Evolutionary conservation across 2,888 invertebrate species (phyloP), one percentile per base, ranked within the genome.

Genomic region (Vanessa cardui): DNA sequence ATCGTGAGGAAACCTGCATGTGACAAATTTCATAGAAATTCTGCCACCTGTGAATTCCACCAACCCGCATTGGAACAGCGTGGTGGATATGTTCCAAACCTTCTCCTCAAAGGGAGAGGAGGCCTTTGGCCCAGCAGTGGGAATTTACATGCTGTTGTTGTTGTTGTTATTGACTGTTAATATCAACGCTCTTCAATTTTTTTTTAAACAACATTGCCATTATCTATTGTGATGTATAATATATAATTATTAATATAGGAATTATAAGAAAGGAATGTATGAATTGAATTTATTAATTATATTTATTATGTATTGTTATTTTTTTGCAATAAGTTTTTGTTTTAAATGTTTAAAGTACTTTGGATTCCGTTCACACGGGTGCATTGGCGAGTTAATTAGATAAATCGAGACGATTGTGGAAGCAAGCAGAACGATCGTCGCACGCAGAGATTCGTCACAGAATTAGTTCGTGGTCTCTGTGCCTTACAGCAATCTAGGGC

Each of bases 391-490:
- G 87, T 87, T 90, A 89, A 90, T 90, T 88, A 84, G 89, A 89
- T 88, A 86, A 89, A 86, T 84, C 82, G 80, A 82, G 82, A 85
- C 85, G 83, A 85, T 87, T 86, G 84, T 84, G 77, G 80, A 73
- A 79, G 77, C 82, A 80, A 82, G 83, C 83, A 84, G 81, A 86
- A 85, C 84, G 84, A 83, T 76, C 68, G 82, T 79, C 86, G 87
- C 87, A 86, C 81, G 90, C 87, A 81, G 82, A 83, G 82, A 90
- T 91, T 91, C 86, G 91, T 89, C 88, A 90, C 89, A 87, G 88
- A 78, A 74, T 76, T 79, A 80, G 68, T 67, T 72, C 74, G 74
- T 72, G 73, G 66, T 50, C 69, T 69, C 70, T 62, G 68, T 69
- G 71, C 70, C 73, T 71, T 68, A 64, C 67, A 62, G 49, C n/a